Base-by-base conservation (phyloP, 1,140 invertebrate species). In the Homalodisca vitripennis region DNA sequence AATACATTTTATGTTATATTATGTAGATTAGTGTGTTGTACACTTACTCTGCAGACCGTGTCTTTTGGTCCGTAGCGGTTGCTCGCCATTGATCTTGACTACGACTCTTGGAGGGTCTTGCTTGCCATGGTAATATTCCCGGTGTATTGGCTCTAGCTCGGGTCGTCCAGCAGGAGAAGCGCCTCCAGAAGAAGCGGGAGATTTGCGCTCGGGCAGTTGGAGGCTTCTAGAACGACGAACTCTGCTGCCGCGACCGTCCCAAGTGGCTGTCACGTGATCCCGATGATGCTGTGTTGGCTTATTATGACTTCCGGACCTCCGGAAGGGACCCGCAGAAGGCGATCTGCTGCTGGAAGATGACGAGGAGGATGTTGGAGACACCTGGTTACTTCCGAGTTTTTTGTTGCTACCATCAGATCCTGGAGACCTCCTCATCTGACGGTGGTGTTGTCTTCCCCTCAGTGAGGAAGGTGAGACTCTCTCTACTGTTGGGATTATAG, bases 151-250 rank as follows among this genome's bases (percentile, higher is more conserved):
- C 24, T 68, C 47, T 72, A 51, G 71, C 62, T 69, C 71, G 47
- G 65, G 68, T 13, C 68, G 62, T 72, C 22, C 70, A 67, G 31
- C 75, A 46, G 67, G 66, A 51, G 48, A 51, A 6, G 48, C 48
- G 3, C 48, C 48, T 20, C 48, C 48, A 20, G 48, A 51, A 51
- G 76, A 74, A 10, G 76, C 76, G 0, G 81, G 81, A 0, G 81
- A 81, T 57, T 80, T 81, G 69, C 82, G 82, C 72, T 85, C 84
- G 0, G 84, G 84, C 17, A 86, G 75, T 72, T 86, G 84, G 32
- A 86, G 77, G 53, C 75, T 76, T 13, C 76, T 57, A 0, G 75
- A 76, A 2, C 76, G 47, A 26, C 75, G 32, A 12, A 77, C 75
- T 27, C 75, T 48, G 60, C 66, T 34, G 29, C 47, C 55, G 14